A percentile compares a stretch with the other conserved stretches of the same genome.
Conservation (phyloP, 2,797 vertebrate species). For the Pseudopleuronectes americanus region DNA sequence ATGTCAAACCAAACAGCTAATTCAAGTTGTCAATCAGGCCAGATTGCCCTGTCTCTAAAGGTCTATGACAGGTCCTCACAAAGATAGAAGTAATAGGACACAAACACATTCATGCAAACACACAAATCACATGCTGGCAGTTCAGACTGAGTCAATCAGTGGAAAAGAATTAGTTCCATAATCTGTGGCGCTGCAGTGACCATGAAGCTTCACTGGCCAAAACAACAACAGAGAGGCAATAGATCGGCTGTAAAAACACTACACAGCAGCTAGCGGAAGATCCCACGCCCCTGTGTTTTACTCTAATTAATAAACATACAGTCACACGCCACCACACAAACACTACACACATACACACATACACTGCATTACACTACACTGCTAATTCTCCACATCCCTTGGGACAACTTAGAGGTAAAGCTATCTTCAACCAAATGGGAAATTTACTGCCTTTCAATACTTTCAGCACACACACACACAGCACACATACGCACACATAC, state of each 20-base stretch:
- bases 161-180: too few relatives aligned
- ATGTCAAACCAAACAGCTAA: background rate
- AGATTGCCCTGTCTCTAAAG: background rate
- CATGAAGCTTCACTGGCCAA: too few relatives aligned
- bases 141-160: too few relatives aligned
- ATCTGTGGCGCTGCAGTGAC: too few relatives aligned
- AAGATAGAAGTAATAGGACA: background rate
- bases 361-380: slow-evolving; percentile 1
- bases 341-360: background rate
- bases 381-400: slow-evolving; percentile 13
- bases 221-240: too few relatives aligned
- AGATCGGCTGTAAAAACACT: too few relatives aligned
- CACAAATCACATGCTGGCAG: too few relatives aligned
- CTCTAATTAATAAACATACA: background rate
- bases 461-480: background rate
- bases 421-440: slow-evolving; percentile 11
- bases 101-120: background rate
- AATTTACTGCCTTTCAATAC: slow-evolving; percentile 2
- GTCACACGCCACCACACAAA: too few relatives aligned
- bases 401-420: slow-evolving; percentile 34
- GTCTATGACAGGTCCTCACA: background rate
- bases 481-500: background rate
- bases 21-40: background rate
- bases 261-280: too few relatives aligned
- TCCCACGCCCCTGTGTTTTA: background rate